Conservation (phyloP, 2,888 invertebrate species). For the Cheiracanthium punctorium region DNA sequence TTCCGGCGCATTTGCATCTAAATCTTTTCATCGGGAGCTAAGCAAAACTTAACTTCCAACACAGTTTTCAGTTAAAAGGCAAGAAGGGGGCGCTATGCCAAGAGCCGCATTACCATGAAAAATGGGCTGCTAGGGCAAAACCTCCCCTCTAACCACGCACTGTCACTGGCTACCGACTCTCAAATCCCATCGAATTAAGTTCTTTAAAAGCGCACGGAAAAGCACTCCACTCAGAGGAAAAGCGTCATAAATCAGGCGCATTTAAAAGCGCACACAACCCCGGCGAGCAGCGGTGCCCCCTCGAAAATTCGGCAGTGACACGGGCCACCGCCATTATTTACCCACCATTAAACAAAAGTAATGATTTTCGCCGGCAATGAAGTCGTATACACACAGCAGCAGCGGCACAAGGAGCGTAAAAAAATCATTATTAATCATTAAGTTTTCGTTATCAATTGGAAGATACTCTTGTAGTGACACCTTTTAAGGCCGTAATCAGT, state of each 20-base stretch:
- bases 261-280: conserved; percentile 24
- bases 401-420: neutral
- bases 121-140: conserved; percentile 45
- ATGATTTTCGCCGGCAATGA: conserved; percentile 27
- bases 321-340: conserved; percentile 29
- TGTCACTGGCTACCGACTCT: conserved; percentile 23
- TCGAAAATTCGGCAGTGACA: conserved; percentile 43
- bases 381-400: neutral
- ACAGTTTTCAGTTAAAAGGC: neutral
- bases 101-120: conserved; percentile 49
- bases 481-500: conserved; percentile 61
- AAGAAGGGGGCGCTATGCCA: neutral
- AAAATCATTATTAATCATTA: conserved; percentile 61
- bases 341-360: conserved; percentile 60
- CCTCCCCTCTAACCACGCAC: conserved; percentile 37
- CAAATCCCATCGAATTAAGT: conserved; percentile 52
- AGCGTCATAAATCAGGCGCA: conserved; percentile 53
- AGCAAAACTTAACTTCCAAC: too few species aligned
- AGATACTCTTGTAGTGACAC: conserved; percentile 38
- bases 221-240: conserved; percentile 46
- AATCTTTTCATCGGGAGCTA: neutral
- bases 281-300: neutral
- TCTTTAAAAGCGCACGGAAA: conserved; percentile 50
- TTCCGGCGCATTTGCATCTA: neutral
- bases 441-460: conserved; percentile 42